Conservation (phyloP, 2,113 vertebrate genomes). For the Trematocara zebra region DNA sequence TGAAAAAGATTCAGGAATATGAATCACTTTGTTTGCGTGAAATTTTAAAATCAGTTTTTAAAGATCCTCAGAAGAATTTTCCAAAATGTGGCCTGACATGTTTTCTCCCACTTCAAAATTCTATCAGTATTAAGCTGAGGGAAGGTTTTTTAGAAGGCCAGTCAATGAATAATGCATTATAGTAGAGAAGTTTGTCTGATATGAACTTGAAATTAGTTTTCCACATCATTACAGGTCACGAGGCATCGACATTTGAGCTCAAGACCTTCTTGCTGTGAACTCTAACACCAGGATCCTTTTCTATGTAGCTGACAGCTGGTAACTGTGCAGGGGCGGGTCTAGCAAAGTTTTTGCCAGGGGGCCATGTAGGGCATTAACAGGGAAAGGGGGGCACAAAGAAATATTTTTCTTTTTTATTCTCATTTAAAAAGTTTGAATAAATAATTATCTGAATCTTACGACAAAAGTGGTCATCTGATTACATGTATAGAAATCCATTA, state of each 20-base stretch:
- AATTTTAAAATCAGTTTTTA: background rate
- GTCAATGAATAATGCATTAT: background rate
- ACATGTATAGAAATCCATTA: no score
- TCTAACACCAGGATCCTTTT: background rate
- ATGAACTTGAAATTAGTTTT: background rate
- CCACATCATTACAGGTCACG: background rate
- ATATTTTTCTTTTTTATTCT: no score
- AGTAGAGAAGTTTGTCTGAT: background rate
- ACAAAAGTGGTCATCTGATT: no score
- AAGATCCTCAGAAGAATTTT: background rate
- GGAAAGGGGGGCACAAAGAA: no score
- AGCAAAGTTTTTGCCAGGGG: fast-evolving
- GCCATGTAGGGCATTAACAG: no score
- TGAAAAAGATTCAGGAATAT: background rate
- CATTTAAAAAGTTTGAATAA: no score
- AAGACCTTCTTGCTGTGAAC: background rate
- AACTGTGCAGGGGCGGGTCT: background rate
- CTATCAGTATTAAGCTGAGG: background rate
- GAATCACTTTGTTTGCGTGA: background rate
- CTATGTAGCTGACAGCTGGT: background rate
- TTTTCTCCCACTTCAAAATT: background rate
- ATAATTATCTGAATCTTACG: no score
- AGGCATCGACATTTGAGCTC: background rate
- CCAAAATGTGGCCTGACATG: background rate
- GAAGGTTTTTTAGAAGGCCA: background rate